Base-by-base conservation (phyloP, 1,140 invertebrate species). In the Zophobas atratus region DNA sequence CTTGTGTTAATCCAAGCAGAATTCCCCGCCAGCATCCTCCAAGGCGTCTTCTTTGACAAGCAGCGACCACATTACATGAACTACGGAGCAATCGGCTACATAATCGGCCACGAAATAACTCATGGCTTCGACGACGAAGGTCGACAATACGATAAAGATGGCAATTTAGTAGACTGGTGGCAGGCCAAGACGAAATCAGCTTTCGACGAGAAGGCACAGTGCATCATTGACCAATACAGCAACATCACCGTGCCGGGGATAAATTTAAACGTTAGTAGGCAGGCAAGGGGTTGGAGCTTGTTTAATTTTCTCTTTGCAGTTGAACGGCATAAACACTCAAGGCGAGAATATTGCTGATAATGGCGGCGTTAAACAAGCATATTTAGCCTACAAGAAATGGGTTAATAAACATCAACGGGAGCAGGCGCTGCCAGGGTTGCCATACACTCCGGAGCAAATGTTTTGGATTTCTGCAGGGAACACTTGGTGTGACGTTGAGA, bases 321-420 rank as follows among this genome's bases (percentile, higher is more conserved):
- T 96, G 33, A 97, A 97, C 80, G 96, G 96, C 49, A 93, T 95
- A 53, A 96, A 96, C 79, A 96, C 95, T 0, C 95, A 97, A 87
- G 94, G 93, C 8, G 96, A 97, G 83, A 97, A 97, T 84, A 97
- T 97, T 57, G 96, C 96, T 0, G 96, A 97, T 85, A 97, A 97
- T 85, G 95, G 95, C 8, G 92, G 92, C 1, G 86, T 94, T n/a
- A 92, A 92, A 79, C 89, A 92, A 78, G 91, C 93, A 0, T 93
- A 92, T 82, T 84, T 87, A 20, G 92, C 92, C 0, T 92, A 92
- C 81, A 86, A 88, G 51, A 83, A 86, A 5, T 92, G 92, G 91
- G 81, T 86, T 0, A 80, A 87, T 38, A 82, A 86, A 32, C 87
- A 91, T 77, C 84, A 85, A 1, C 70, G 73, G 33, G 46, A 82